Percentiles rank a stretch among this genome's conserved stretches.
phyloP scores from a whole-genome alignment of 2,888 invertebrate genomes.

The Drosophila ezoana region DNA sequence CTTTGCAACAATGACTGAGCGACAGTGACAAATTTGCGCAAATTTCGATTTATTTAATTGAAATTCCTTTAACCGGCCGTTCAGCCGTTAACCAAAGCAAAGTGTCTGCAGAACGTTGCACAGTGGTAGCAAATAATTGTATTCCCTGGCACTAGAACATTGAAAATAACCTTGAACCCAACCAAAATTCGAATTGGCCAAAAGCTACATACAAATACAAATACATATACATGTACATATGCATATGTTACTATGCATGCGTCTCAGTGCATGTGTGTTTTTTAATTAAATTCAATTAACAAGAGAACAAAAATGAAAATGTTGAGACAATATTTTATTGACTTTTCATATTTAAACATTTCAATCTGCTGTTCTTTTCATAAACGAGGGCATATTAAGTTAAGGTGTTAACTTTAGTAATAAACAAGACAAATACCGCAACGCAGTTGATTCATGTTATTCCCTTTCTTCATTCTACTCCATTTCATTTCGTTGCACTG shows the following conservation, averaged over 20 bases:
- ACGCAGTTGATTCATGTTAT: slow-evolving; percentile 18
- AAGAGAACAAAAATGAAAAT: neutral
- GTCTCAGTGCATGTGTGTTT: too few relatives aligned
- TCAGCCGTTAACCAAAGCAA: slow-evolving; percentile 23
- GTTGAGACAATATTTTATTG: slow-evolving; percentile 6
- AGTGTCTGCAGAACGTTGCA: slow-evolving; percentile 33
- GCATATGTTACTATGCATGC: neutral
- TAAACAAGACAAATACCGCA: slow-evolving; percentile 7
- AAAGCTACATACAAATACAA: neutral
- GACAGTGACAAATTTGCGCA: slow-evolving; percentile 55
- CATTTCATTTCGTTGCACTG: slow-evolving; percentile 1
- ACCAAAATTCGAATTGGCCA: neutral
- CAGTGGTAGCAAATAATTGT: slow-evolving; percentile 27
- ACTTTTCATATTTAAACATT: slow-evolving; percentile 1
- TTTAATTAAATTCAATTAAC: neutral
- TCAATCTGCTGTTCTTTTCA: neutral
- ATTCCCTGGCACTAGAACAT: slow-evolving; percentile 1
- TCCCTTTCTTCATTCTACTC: slow-evolving; percentile 4
- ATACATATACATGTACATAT: neutral
- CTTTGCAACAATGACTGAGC: slow-evolving; percentile 45
- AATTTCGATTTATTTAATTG: slow-evolving; percentile 62
- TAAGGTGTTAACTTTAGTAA: neutral
- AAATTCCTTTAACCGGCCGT: slow-evolving; percentile 57
- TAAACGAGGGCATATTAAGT: neutral
- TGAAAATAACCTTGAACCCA: slow-evolving; percentile 35